phyloP scores from a whole-genome alignment of 1,140 invertebrate species.

The Macrobrachium rosenbergii region DNA sequence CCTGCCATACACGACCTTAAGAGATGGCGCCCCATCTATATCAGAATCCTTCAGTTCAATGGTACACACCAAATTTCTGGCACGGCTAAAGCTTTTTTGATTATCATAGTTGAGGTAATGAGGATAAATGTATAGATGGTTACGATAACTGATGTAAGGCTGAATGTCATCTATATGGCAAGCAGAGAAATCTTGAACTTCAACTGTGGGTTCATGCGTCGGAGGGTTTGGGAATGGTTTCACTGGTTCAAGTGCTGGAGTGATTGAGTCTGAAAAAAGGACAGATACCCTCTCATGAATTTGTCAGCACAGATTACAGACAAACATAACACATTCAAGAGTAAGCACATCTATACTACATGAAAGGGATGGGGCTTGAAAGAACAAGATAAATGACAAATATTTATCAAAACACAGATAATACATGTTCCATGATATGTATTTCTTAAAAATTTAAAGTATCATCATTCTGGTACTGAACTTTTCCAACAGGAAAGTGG shows the following conservation, averaged over 20 bases:
- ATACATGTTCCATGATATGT: too few relatives aligned
- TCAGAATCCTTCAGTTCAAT: slow-evolving; percentile 88
- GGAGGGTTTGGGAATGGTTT: slow-evolving; percentile 87
- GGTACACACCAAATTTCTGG: slow-evolving; percentile 90
- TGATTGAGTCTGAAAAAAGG: slow-evolving; percentile 80
- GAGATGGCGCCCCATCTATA: slow-evolving; percentile 77
- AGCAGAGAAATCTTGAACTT: slow-evolving; percentile 85
- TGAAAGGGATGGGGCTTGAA: too few relatives aligned
- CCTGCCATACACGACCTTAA: slow-evolving; percentile 84
- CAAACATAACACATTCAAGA: slow-evolving; percentile 4
- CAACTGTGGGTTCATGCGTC: slow-evolving; percentile 79
- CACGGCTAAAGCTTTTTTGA: slow-evolving; percentile 89
- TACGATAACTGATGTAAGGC: slow-evolving; percentile 85
- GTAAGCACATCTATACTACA: too few relatives aligned
- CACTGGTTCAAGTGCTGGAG: slow-evolving; percentile 82
- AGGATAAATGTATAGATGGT: slow-evolving; percentile 93
- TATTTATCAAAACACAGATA: too few relatives aligned
- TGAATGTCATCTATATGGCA: slow-evolving; percentile 80
- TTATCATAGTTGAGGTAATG: slow-evolving; percentile 87
- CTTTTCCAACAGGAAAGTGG: too few relatives aligned
- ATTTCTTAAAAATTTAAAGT: too few relatives aligned
- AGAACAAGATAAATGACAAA: too few relatives aligned
- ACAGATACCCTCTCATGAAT: slow-evolving; percentile 51
- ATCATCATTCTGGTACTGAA: too few relatives aligned
- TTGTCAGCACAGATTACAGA: slow-evolving; percentile 18